phyloP scores from a whole-genome alignment of 2,888 invertebrate genomes.

The Metellina segmentata region DNA sequence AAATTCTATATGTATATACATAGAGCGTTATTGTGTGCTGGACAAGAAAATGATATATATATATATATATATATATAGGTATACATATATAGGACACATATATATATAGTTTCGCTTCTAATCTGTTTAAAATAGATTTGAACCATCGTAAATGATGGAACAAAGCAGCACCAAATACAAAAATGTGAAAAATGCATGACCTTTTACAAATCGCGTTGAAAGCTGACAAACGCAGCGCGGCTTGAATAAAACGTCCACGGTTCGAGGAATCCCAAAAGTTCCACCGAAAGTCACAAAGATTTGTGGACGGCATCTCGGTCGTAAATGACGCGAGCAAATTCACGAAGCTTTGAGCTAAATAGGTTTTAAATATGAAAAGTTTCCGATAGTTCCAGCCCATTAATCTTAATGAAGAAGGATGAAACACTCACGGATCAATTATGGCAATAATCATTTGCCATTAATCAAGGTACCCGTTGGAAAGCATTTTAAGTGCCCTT shows the following conservation, averaged over 20 bases:
- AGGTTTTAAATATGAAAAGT: slow-evolving; percentile 76
- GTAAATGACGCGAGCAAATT: slow-evolving; percentile 75
- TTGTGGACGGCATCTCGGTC: slow-evolving; percentile 55
- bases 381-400: slow-evolving; percentile 76
- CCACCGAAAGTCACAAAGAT: slow-evolving; percentile 54
- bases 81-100: no score
- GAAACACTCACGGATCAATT: slow-evolving; percentile 76
- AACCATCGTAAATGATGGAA: no score
- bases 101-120: no score
- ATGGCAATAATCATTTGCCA: slow-evolving; percentile 76
- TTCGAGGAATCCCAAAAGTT: slow-evolving; percentile 71
- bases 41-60: no score
- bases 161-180: no score
- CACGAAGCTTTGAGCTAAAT: slow-evolving; percentile 68
- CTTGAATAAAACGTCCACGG: slow-evolving; percentile 66
- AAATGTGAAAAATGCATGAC: no score
- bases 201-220: background rate
- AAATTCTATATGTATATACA: no score
- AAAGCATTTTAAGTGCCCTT: slow-evolving; percentile 75
- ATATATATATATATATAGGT: no score
- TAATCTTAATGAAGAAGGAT: slow-evolving; percentile 77
- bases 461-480: slow-evolving; percentile 72
- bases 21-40: no score
- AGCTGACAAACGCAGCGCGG: background rate
- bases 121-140: no score